phyloP scores from a whole-genome alignment of 2,797 vertebrate genomes.

The Fundulus diaphanus region DNA sequence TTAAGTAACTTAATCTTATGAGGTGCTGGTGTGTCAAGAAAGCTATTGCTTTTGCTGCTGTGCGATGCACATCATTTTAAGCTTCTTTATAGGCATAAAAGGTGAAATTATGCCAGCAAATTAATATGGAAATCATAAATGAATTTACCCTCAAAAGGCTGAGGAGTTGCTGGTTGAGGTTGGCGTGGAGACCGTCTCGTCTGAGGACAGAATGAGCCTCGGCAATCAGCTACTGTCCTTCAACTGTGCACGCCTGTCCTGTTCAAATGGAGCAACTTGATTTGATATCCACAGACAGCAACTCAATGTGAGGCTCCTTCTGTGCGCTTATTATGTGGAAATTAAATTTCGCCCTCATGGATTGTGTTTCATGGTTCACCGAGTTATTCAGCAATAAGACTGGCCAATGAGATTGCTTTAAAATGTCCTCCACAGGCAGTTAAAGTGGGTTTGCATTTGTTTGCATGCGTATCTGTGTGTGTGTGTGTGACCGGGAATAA shows the following conservation, averaged over 20 bases:
- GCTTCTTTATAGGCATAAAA: not conserved
- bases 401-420: conserved; percentile 48
- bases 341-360: conserved; percentile 72
- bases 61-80: conserved; percentile 4
- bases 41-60: not conserved
- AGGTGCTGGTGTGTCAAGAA: not conserved
- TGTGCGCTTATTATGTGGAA: conserved; percentile 76
- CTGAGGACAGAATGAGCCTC: conserved; percentile 29
- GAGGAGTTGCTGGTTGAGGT: conserved; percentile 10
- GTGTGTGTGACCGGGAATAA: not conserved
- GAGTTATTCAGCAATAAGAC: conserved; percentile 61
- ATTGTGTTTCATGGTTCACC: conserved; percentile 75
- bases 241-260: conserved; percentile 52
- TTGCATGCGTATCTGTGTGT: not conserved
- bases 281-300: conserved; percentile 73
- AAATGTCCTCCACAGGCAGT: conserved; percentile 45
- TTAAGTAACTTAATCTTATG: not conserved
- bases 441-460: conserved; percentile 23
- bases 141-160: not conserved
- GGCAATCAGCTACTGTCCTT: conserved; percentile 39
- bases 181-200: conserved; percentile 15
- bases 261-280: conserved; percentile 70
- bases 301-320: conserved; percentile 66
- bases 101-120: not conserved
- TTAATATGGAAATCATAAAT: not conserved